phyloP scores from a whole-genome alignment of 2,113 vertebrate species.

The Brienomyrus brachyistius region DNA sequence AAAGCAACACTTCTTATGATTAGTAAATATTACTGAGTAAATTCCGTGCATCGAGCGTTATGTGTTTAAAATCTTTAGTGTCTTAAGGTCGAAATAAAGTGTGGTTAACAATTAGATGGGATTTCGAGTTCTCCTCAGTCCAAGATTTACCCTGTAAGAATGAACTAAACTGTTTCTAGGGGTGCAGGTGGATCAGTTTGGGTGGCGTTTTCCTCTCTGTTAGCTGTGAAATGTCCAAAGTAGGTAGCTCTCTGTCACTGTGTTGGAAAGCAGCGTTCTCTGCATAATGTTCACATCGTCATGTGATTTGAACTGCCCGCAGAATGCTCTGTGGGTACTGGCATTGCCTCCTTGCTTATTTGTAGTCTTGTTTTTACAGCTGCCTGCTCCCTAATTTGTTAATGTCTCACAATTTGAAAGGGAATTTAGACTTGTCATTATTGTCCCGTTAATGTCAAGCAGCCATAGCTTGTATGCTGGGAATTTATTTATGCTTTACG shows the following conservation, averaged over 20 bases:
- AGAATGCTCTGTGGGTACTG: neutral
- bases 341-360: neutral
- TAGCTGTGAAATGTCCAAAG: neutral
- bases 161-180: neutral
- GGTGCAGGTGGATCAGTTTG: neutral
- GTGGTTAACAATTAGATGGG: neutral
- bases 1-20: neutral
- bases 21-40: neutral
- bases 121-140: neutral
- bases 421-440: neutral
- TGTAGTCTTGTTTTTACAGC: neutral
- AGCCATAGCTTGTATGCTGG: neutral
- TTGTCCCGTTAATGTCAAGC: neutral
- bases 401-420: neutral
- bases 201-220: neutral
- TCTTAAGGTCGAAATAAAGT: neutral
- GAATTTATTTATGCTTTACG: neutral
- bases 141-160: neutral
- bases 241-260: neutral
- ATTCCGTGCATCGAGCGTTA: neutral
- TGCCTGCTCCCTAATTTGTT: neutral
- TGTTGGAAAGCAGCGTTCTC: neutral
- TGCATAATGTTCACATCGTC: neutral
- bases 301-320: neutral
- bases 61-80: neutral